These are phyloP conservation scores for Anneissia japonica DNA, from an alignment of 35 echinoderm and acorn worm genomes.

Conservation along the genomic window DNA sequence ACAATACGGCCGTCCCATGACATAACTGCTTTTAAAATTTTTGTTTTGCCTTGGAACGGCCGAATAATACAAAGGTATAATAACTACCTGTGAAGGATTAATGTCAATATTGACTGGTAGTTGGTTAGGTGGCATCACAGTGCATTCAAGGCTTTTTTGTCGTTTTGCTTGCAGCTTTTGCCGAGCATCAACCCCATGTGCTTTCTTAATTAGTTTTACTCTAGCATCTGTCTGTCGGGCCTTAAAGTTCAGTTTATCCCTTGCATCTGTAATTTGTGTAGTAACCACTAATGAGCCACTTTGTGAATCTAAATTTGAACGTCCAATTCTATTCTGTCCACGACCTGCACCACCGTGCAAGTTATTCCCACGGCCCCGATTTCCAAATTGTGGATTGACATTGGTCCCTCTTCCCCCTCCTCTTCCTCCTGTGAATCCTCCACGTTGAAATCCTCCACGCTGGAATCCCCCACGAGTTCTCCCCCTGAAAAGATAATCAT, in stretches of 20 bases:
- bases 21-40: too few relatives aligned
- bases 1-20: too few relatives aligned
- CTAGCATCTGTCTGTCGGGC: slow-evolving; percentile 13
- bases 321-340: background rate
- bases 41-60: too few relatives aligned
- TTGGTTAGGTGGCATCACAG: background rate
- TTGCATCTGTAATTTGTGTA: slow-evolving; percentile 1
- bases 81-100: background rate
- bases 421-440: background rate
- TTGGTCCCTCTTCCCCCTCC: background rate
- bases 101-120: background rate
- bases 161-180: background rate
- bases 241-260: slow-evolving; percentile 1
- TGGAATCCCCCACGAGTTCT: background rate
- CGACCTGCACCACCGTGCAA: background rate
- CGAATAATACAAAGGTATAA: too few relatives aligned
- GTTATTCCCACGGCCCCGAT: background rate
- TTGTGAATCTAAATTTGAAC: background rate
- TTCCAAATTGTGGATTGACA: background rate
- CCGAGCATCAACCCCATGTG: background rate
- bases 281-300: background rate
- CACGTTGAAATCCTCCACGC: background rate
- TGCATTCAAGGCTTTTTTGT: background rate
- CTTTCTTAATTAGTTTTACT: slow-evolving; percentile 4
- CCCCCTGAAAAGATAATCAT: too few relatives aligned